These are phyloP conservation scores for Embidobia sp. DNA, from an alignment of 2,888 invertebrate species.

Conservation along the genomic window DNA sequence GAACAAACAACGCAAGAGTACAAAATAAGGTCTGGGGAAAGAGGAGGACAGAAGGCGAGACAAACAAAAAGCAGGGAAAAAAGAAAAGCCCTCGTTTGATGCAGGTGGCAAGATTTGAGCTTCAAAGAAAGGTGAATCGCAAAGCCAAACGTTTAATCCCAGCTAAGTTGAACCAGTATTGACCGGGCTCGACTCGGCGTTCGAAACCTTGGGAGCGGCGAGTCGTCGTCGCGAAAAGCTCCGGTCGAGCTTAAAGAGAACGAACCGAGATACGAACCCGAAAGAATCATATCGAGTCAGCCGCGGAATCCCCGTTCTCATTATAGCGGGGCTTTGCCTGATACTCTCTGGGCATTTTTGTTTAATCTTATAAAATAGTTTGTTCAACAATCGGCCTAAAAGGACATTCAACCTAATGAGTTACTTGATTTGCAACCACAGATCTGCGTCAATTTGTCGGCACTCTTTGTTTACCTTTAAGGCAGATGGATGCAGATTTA, in stretches of 20 bases:
- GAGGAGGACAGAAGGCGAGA: background rate
- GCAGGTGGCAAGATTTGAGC: constrained; percentile 59
- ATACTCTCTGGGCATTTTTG: too few relatives aligned
- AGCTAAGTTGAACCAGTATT: constrained; percentile 62
- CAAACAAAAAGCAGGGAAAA: constrained; percentile 11
- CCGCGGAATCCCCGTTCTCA: background rate
- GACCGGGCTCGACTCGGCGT: constrained; percentile 38
- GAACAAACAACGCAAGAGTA: constrained; percentile 7
- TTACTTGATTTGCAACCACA: too few relatives aligned
- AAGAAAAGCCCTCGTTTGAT: constrained; percentile 47
- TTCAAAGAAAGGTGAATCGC: constrained; percentile 48
- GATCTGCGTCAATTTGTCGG: too few relatives aligned
- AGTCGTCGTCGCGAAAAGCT: constrained; percentile 34
- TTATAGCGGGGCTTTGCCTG: too few relatives aligned
- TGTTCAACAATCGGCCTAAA: too few relatives aligned
- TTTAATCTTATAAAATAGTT: too few relatives aligned
- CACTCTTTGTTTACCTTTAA: too few relatives aligned
- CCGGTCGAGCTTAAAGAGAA: constrained; percentile 48
- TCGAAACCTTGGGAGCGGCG: constrained; percentile 28
- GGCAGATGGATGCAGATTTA: too few relatives aligned
- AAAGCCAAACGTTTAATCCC: constrained; percentile 58
- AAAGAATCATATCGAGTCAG: constrained; percentile 46
- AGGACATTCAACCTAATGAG: too few relatives aligned
- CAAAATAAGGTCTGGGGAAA: constrained; percentile 6
- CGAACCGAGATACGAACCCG: constrained; percentile 28